Base-by-base conservation (phyloP, 2,888 invertebrate genomes). In the Cephus rjabovi region DNA sequence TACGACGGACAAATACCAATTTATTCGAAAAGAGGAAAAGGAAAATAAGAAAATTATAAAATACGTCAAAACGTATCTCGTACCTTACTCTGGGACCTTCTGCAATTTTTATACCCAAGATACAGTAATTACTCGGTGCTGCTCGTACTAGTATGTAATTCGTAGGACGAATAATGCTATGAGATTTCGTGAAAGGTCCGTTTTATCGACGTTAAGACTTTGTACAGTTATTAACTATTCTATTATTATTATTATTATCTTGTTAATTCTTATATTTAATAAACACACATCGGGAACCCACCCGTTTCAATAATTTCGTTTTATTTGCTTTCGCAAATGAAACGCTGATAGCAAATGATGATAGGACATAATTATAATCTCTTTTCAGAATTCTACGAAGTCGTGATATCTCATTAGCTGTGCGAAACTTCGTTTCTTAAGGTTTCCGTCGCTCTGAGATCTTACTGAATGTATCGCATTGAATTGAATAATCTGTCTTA, bases 211-310 rank as follows among this genome's bases (percentile, higher is more conserved):
- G 71, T 30, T 77, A 71, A 35, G 40, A 74, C 3, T 69, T 74
- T 79, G 77, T 84, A 86, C 84, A 85, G 83, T 82, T 81, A 79
- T 35, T 77, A 80, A 79, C 75, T 75, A 81, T 81, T 80, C 70
- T 74, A 73, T 76, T 80, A 81, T 78, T 76, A 77, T 34, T 71
- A 76, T 30, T 76, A 79, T 77, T 73, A 76, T 69, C 56, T 79
- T 87, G 86, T 88, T 89, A 84, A 87, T 82, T 83, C 80, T 82
- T 84, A 80, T 89, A 88, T 86, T 88, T 86, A 89, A 89, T 89
- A 88, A 89, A 89, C 77, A 76, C 56, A 56, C 56, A 9, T 9
- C 56, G 56, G 56, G 23, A 56, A 37, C 2, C 68, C 68, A 34
- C 70, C 37, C 35, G 73, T 76, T 78, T 68, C 76, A 75, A 76